phyloP scores from a whole-genome alignment of 37 sponge, comb jelly and placozoan genomes.

The Spongia lamella region DNA sequence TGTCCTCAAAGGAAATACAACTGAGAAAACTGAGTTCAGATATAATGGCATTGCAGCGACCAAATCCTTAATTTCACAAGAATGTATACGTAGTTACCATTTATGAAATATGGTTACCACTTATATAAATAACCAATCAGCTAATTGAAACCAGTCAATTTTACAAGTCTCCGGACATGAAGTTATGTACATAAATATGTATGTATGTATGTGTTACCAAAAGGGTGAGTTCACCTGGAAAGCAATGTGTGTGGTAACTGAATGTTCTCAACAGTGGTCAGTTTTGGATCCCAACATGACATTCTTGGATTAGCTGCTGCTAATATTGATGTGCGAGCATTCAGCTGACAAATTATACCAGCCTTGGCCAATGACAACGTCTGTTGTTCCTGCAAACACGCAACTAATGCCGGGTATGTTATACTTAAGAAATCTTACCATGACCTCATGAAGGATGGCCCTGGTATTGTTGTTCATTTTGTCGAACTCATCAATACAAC shows the following conservation, averaged over 20 bases:
- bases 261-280: conserved; percentile 97
- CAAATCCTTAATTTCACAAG: too few species aligned
- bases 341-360: conserved; percentile 97
- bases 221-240: conserved; percentile 68
- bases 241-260: conserved; percentile 99
- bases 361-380: conserved; percentile 99
- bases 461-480: conserved; percentile 98
- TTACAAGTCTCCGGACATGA: not conserved
- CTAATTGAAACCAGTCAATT: too few species aligned
- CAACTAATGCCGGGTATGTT: too few species aligned
- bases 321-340: conserved; percentile 95
- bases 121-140: not conserved
- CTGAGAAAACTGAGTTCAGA: too few species aligned
- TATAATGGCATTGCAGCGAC: too few species aligned
- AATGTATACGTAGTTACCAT: not conserved
- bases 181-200: conserved; percentile 1
- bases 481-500: conserved; percentile 99
- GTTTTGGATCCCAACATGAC: conserved; percentile 94
- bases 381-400: conserved; percentile 84
- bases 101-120: not conserved
- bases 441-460: conserved; percentile 96
- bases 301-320: conserved; percentile 99
- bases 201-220: too few species aligned
- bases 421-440: conserved; percentile 52
- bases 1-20: too few species aligned